Conservation (phyloP, 2,797 vertebrate species). For the Hoplostethus atlanticus region DNA sequence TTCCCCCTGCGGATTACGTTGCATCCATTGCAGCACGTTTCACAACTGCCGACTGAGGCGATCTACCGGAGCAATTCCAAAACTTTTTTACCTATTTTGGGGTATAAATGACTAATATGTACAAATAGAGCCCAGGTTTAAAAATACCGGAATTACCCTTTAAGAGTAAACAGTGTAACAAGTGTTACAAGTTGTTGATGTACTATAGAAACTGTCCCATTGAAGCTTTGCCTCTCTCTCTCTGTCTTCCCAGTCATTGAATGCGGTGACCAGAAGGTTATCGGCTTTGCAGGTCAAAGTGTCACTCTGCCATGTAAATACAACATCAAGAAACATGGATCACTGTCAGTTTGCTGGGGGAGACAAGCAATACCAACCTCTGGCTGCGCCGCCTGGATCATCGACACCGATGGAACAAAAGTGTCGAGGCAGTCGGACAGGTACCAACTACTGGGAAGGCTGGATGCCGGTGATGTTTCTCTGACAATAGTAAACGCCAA, state of each 20-base stretch:
- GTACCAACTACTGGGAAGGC: slow-evolving; percentile 78
- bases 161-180: too few species aligned
- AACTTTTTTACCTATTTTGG: too few species aligned
- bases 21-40: too few species aligned
- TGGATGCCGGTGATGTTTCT: slow-evolving; percentile 82
- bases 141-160: too few species aligned
- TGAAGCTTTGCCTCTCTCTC: neutral
- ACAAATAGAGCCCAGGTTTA: too few species aligned
- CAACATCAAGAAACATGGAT: rapidly evolving
- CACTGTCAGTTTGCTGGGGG: slow-evolving; percentile 83
- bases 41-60: too few species aligned
- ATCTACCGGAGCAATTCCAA: too few species aligned
- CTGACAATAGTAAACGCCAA: slow-evolving; percentile 78
- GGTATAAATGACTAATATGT: too few species aligned
- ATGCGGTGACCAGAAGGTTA: rapidly evolving
- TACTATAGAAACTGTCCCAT: too few species aligned
- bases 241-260: slow-evolving; percentile 45
- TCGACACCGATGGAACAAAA: slow-evolving; percentile 69
- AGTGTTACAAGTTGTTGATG: too few species aligned
- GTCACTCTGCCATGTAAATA: slow-evolving; percentile 84
- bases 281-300: slow-evolving; percentile 66
- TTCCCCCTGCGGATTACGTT: too few species aligned
- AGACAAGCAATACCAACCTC: slow-evolving; percentile 47
- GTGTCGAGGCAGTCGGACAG: slow-evolving; percentile 58
- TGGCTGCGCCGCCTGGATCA: slow-evolving; percentile 64